Evolutionary conservation across 1,140 invertebrate genomes (phyloP).

Genomic region (Copidosoma floridanum): DNA sequence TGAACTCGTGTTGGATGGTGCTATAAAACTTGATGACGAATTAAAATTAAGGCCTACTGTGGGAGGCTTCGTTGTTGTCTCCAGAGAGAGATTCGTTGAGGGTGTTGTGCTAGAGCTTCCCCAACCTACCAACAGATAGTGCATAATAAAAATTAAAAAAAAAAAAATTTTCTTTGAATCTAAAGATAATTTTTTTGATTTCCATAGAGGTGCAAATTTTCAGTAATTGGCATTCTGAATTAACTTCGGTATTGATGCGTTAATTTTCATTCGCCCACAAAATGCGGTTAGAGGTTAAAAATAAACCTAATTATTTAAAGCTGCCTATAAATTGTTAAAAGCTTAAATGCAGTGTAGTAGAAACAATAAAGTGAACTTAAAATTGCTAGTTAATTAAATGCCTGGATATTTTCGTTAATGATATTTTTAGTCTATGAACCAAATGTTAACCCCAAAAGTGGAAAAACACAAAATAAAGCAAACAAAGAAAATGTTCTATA

Average conservation of each 20-base stretch:
- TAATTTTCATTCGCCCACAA: too few relatives aligned
- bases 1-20: conserved; percentile 45
- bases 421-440: conserved; percentile 5
- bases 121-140: conserved; percentile 46
- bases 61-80: conserved; percentile 57
- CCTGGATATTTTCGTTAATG: conserved; percentile 4
- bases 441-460: conserved; percentile 17
- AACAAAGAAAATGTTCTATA: conserved; percentile 42
- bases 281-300: too few relatives aligned
- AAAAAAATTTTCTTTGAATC: too few relatives aligned
- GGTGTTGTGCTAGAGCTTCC: conserved; percentile 43
- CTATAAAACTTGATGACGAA: conserved; percentile 48
- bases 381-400: conserved; percentile 2
- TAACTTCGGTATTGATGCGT: too few relatives aligned
- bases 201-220: too few relatives aligned
- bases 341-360: conserved; percentile 10
- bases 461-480: conserved; percentile 36
- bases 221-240: too few relatives aligned
- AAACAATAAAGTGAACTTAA: too few relatives aligned
- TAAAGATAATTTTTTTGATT: too few relatives aligned
- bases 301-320: too few relatives aligned
- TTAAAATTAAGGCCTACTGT: conserved; percentile 54
- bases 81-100: conserved; percentile 52
- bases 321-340: conserved; percentile 11
- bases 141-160: conserved; percentile 1